Base-by-base conservation (phyloP, 2,113 vertebrate genomes). In the Tringa solitaria region DNA sequence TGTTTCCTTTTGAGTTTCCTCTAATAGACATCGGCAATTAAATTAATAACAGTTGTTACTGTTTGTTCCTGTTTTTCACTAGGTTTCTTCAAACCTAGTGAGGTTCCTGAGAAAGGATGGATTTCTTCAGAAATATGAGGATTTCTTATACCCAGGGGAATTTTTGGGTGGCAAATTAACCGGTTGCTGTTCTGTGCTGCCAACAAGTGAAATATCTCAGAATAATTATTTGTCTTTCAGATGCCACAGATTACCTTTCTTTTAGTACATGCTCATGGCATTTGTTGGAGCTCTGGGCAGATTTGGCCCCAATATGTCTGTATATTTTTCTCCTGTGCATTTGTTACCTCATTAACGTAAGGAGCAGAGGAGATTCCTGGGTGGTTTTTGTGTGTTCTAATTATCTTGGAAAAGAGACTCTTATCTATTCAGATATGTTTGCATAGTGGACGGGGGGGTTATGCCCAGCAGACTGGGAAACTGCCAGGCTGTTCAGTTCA, bases 271-370 rank as follows among this genome's bases (percentile, higher is more conserved):
- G 30, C 43, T 91, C 33, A 26, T 51, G 51, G 50, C 24, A 33
- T 87, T 57, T 57, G 17, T 61, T 89, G 61, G 77, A 84, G 28
- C 32, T 95, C 86, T 81, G 65, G 77, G 81, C 53, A 92, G 65
- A 64, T 85, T 87, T 94, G 65, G 22, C 69, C 56, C 53, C 15
- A 74, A 15, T 78, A 79, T 12, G 24, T 93, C 73, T 92, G 27
- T 43, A 12, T 22, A 51, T 60, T 70, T 78, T 39, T 6, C 20
- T 67, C 0, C 1, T 1, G 0, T 89, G 45, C 4, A 4, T 59
- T 73, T 77, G 37, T 86, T 84, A 95, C 32, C 68, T 93, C 46
- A 51, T 88, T 87, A 70, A 53, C 4, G 12, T 60, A 91, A 56
- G 54, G 59, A 63, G 39, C 33, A 43, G 27, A 85, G 22, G n/a